Evolutionary conservation across 1,140 invertebrate genomes (phyloP).

Genomic region (Octopus sinensis): DNA sequence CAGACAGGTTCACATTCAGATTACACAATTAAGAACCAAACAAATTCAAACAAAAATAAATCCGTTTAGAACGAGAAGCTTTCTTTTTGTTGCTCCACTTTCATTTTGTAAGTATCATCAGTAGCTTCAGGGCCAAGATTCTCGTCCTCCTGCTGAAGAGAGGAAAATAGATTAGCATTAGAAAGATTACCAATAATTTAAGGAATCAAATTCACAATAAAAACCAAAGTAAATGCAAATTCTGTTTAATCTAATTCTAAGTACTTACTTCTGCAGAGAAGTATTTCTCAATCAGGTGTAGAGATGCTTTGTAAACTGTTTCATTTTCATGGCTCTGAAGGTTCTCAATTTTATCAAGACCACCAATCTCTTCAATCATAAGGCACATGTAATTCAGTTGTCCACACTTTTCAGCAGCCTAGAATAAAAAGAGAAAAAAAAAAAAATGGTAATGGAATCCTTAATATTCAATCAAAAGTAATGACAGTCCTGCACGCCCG

Average conservation of each 20-base stretch:
- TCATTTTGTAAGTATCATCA: constrained; percentile 66
- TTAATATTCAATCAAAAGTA: no score
- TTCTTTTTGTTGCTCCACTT: constrained; percentile 41
- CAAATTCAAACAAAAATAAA: constrained; percentile 22
- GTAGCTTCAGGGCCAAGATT: constrained; percentile 75
- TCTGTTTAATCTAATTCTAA: neutral
- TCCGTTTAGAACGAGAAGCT: constrained; percentile 46
- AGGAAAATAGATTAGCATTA: neutral
- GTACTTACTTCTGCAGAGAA: constrained; percentile 62
- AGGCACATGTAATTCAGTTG: constrained; percentile 41
- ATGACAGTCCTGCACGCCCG: no score
- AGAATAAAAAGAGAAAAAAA: neutral
- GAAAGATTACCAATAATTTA: neutral
- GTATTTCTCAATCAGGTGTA: constrained; percentile 93
- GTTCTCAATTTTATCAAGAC: constrained; percentile 95
- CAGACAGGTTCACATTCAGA: constrained; percentile 12
- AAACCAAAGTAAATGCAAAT: neutral
- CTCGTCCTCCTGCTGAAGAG: constrained; percentile 73
- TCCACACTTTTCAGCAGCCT: constrained; percentile 49
- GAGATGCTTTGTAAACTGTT: constrained; percentile 93
- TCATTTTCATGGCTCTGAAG: constrained; percentile 94
- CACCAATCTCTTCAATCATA: constrained; percentile 59
- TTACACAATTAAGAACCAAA: constrained; percentile 23
- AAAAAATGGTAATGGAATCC: no score
- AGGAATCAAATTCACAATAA: constrained; percentile 57